phyloP scores from a whole-genome alignment of 2,888 invertebrate genomes.

The Coremacera marginata region DNA sequence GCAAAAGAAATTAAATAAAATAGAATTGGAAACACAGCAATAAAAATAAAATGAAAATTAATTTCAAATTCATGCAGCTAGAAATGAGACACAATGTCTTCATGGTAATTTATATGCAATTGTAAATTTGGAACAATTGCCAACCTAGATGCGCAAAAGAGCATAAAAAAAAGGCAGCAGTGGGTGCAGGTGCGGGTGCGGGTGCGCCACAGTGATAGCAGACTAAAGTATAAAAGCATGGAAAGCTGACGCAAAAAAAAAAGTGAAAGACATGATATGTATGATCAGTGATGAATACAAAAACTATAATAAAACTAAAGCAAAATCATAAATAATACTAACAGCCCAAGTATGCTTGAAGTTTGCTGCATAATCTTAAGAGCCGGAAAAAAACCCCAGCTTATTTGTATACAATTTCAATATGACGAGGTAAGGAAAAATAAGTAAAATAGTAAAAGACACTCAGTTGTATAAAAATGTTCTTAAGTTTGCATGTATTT shows the following conservation, averaged over 20 bases:
- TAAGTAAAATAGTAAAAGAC: no score
- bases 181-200: neutral
- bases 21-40: neutral
- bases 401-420: no score
- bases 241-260: neutral
- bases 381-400: no score
- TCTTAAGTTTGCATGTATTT: no score
- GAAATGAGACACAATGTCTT: neutral
- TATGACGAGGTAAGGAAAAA: no score
- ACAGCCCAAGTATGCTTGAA: no score
- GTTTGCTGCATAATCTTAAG: no score
- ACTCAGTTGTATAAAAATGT: no score
- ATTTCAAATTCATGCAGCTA: neutral
- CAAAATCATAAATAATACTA: neutral
- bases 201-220: neutral
- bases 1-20: neutral
- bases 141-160: conserved; percentile 60
- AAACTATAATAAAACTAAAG: neutral
- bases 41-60: neutral
- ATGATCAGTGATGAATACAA: neutral
- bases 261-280: conserved; percentile 15
- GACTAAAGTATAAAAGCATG: neutral
- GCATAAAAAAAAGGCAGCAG: conserved; percentile 46
- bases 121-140: conserved; percentile 57
- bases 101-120: conserved; percentile 53